Conservation (phyloP, 2,797 vertebrate species). For the Semotilus atromaculatus region DNA sequence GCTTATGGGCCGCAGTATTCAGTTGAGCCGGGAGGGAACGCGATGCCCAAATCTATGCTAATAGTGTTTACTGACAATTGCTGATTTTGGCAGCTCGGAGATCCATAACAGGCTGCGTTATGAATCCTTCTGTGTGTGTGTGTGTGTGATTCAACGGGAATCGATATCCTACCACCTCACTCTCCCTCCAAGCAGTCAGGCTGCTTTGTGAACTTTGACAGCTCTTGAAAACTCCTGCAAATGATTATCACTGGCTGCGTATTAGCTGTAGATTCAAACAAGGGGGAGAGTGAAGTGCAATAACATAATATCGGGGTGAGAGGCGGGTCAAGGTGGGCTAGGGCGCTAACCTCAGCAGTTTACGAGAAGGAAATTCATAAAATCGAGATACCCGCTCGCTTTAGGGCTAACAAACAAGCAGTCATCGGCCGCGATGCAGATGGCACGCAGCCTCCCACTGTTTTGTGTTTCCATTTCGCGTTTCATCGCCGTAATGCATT, state of each 20-base stretch:
- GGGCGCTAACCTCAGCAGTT: slow-evolving; percentile 43
- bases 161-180: slow-evolving; percentile 47
- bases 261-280: slow-evolving; percentile 34
- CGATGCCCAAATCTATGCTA: slow-evolving; percentile 60
- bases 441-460: slow-evolving; percentile 68
- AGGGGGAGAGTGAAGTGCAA: slow-evolving; percentile 26
- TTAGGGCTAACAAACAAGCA: slow-evolving; percentile 75
- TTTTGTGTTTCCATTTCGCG: slow-evolving; percentile 78
- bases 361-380: slow-evolving; percentile 30
- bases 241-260: slow-evolving; percentile 42
- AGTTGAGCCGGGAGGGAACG: slow-evolving; percentile 66
- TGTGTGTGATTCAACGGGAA: slow-evolving; percentile 41
- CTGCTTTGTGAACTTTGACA: slow-evolving; percentile 54
- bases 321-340: slow-evolving; percentile 38
- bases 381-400: slow-evolving; percentile 38
- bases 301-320: slow-evolving; percentile 15
- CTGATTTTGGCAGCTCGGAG: slow-evolving; percentile 52
- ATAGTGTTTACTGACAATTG: slow-evolving; percentile 54
- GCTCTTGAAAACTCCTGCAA: slow-evolving; percentile 52
- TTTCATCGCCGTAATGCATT: slow-evolving; percentile 83
- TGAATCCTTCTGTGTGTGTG: slow-evolving; percentile 31
- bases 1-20: slow-evolving; percentile 63
- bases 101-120: slow-evolving; percentile 36
- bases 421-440: slow-evolving; percentile 79
- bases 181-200: slow-evolving; percentile 41